phyloP scores from a whole-genome alignment of 2,888 invertebrate species.

The Bombyx huttoni region DNA sequence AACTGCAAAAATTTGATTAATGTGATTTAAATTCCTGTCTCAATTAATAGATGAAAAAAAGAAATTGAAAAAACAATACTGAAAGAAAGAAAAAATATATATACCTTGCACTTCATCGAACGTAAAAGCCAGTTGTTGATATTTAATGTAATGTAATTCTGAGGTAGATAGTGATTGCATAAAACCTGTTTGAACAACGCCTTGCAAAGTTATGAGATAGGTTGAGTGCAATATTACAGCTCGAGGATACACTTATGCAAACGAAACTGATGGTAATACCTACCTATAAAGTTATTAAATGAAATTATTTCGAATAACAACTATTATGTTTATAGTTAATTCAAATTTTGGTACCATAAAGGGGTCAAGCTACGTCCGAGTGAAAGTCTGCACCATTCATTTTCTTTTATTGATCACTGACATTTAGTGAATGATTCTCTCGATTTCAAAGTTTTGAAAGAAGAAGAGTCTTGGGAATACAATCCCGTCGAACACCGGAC shows the following conservation, averaged over 20 bases:
- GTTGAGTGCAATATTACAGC: slow-evolving; percentile 7
- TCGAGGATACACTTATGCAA: neutral
- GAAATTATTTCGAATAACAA: neutral
- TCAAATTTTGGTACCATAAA: slow-evolving; percentile 39
- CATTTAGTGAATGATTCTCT: neutral
- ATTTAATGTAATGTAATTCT: slow-evolving; percentile 20
- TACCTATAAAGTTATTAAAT: neutral
- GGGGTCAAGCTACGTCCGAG: slow-evolving; percentile 33
- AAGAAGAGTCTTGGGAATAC: neutral
- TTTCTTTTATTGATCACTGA: slow-evolving; percentile 31
- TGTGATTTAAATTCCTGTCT: too few species aligned
- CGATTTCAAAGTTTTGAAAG: neutral
- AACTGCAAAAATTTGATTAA: too few species aligned
- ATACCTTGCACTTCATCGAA: slow-evolving; percentile 6
- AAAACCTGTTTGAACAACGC: slow-evolving; percentile 23
- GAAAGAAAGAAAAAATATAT: neutral
- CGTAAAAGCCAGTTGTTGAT: slow-evolving; percentile 31
- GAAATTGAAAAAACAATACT: too few species aligned
- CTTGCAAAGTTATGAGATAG: slow-evolving; percentile 14
- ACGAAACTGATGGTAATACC: neutral
- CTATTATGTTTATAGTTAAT: slow-evolving; percentile 14
- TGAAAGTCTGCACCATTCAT: slow-evolving; percentile 53
- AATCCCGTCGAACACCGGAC: too few species aligned
- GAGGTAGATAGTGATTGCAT: slow-evolving; percentile 15
- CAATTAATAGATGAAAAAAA: too few species aligned